Base-by-base conservation (phyloP, 2,113 vertebrate species). In the Camarhynchus parvulus region DNA sequence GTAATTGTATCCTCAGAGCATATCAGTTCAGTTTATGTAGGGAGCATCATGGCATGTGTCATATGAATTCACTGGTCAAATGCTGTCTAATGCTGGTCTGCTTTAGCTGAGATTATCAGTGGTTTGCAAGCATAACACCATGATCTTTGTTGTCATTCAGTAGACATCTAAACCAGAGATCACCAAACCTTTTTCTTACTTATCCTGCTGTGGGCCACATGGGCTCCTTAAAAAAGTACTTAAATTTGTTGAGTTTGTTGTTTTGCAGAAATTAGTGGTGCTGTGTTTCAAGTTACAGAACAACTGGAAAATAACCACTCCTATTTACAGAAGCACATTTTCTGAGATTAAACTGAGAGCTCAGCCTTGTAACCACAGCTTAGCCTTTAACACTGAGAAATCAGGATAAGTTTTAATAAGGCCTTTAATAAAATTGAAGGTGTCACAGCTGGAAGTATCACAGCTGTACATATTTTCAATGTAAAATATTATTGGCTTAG, bases 1-100 rank as follows among this genome's bases (percentile, higher is more conserved):
- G 92, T 97, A 94, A 96, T 96, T 98, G 97, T 97, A 95, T 97
- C 95, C 96, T 96, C 93, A 96, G 94, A 98, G 95, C 95, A 97
- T 89, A 98, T 98, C 96, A 98, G 95, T 85, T 97, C 85, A 95
- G 93, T 96, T 97, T 95, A 75, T 96, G 91, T 84, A 84, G 89
- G 97, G 92, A 95, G 67, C 91, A 95, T 96, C 68, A 27, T 89
- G 95, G 96, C 95, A 97, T 93, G 94, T 97, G 96, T 97, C 96
- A 97, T 97, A 96, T 97, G 96, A 97, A 97, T 96, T 98, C 97
- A 95, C 80, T 97, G 97, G 95, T 97, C 97, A 97, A 95, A 91
- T 96, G 90, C 94, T 97, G 31, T 96, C 94, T 92, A 85, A 68
- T 87, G 63, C 95, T 97, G 92, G 95, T 96, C 94, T 97, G 92